phyloP scores from a whole-genome alignment of 1,140 invertebrate genomes.

The Oryzaephilus surinamensis region DNA sequence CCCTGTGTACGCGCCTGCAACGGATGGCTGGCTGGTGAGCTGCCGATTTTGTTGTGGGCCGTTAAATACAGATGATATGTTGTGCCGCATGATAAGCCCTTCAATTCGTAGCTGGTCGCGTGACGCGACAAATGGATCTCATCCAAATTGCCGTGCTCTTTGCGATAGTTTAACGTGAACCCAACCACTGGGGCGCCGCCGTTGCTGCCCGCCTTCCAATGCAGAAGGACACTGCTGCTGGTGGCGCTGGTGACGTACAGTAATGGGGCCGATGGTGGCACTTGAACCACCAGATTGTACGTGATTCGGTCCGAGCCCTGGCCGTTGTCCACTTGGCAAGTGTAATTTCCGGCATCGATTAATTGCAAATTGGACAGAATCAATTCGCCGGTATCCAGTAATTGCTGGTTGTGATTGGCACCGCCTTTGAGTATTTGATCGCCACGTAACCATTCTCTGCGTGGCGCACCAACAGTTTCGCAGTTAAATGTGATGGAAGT shows the following conservation, averaged over 20 bases:
- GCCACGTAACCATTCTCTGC: conserved; percentile 53
- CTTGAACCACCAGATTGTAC: conserved; percentile 52
- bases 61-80: conserved; percentile 62
- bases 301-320: conserved; percentile 55
- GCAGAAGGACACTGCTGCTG: conserved; percentile 55
- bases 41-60: conserved; percentile 62
- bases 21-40: conserved; percentile 55
- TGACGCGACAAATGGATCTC: conserved; percentile 53
- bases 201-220: conserved; percentile 59
- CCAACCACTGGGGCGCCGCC: conserved; percentile 57
- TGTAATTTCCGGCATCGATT: conserved; percentile 61
- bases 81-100: conserved; percentile 60
- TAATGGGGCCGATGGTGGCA: conserved; percentile 56
- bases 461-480: conserved; percentile 53
- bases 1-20: conserved; percentile 61
- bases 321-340: conserved; percentile 62
- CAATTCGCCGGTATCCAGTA: conserved; percentile 52
- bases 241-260: conserved; percentile 61
- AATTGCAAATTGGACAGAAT: conserved; percentile 52
- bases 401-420: conserved; percentile 45
- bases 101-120: conserved; percentile 54
- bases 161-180: conserved; percentile 56
- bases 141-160: conserved; percentile 50
- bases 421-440: conserved; percentile 38
- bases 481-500: conserved; percentile 51